Percentiles rank a stretch among this genome's conserved stretches.
phyloP scores from a whole-genome alignment of 2,797 vertebrate genomes.

The Aeoliscus strigatus region DNA sequence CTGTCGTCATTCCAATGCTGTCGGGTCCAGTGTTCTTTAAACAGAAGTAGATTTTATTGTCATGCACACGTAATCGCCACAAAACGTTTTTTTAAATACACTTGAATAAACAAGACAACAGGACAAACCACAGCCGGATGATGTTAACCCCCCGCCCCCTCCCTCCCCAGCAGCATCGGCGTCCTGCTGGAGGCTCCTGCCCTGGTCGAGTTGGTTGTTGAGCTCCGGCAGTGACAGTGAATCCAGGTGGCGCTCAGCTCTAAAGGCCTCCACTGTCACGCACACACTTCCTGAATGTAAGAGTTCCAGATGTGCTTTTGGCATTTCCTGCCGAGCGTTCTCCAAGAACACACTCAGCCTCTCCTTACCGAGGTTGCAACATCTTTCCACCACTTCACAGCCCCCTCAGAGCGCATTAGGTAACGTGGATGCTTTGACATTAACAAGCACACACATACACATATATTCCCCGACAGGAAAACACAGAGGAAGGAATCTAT shows the following conservation, averaged over 20 bases:
- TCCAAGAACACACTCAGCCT: slow-evolving; percentile 70
- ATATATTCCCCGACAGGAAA: slow-evolving; percentile 1
- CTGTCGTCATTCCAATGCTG: not conserved
- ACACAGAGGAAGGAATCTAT: slow-evolving; percentile 6
- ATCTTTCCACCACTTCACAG: slow-evolving; percentile 55
- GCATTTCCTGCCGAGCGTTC: slow-evolving; percentile 74
- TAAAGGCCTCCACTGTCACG: slow-evolving; percentile 67
- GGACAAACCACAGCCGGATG: slow-evolving; percentile 6
- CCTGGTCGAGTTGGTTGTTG: no score
- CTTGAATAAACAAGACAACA: not conserved
- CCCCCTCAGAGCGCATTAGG: slow-evolving; percentile 19
- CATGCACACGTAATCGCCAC: not conserved
- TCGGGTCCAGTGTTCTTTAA: no score
- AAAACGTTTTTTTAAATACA: not conserved
- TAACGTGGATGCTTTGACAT: slow-evolving; percentile 16
- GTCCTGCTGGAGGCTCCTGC: slow-evolving; percentile 16
- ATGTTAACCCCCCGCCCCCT: no score
- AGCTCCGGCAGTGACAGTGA: slow-evolving; percentile 28
- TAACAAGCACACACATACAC: slow-evolving; percentile 10
- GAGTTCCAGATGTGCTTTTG: slow-evolving; percentile 78
- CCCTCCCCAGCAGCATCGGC: no score
- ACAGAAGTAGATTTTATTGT: not conserved
- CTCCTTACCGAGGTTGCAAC: slow-evolving; percentile 53
- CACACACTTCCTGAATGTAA: slow-evolving; percentile 75
- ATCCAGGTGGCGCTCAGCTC: slow-evolving; percentile 35